Evolutionary conservation across 2,797 vertebrate genomes (phyloP), one percentile per base, ranked within the genome.

Genomic region (Pseudochromis fuscus): DNA sequence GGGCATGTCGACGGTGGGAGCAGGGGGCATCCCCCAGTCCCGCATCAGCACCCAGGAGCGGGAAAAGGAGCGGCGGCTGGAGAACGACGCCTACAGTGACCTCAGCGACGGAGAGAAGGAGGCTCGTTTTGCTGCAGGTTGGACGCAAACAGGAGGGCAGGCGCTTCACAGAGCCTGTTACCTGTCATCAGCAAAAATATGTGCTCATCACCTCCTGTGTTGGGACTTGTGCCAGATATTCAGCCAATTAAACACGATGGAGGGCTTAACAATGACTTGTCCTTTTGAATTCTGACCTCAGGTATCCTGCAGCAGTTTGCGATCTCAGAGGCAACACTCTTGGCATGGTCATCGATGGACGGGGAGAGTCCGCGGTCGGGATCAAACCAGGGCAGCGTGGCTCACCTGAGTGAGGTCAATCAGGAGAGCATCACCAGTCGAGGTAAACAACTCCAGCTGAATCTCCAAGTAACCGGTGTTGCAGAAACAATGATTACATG

Each of bases 61-160:
- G 63, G 94, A 95, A 76, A 93, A 93, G 12, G 94, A 95, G 75
- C 89, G 94, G 77, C 93, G 94, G 83, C 79, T 95, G 73, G 94
- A 95, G 84, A 95, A 91, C 12, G 97, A 99, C 0, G 97, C 97
- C 72, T 99, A 99, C 92, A 98, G 97, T 0, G 98, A 99, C 93
- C 95, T 99, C 75, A 99, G 98, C 0, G 98, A 99, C 0, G 97
- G 97, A 0, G 98, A 99, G 92, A 99, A 99, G 93, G 98, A 99
- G 82, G 97, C 98, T 0, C 95, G 97, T 3, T 98, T 99, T 40
- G 91, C 98, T 1, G 98, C 98, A 95, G 98, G 98, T 99, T 85
- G 50, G 68, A 37, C 40, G 30, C 35, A 24, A 44, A 19, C 44
- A 18, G 1, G 19, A 44, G 30, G 38, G 12, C 13, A 53, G 62